Conservation (phyloP, 2,113 vertebrate genomes). For the Gnathonemus echidnorhynchus region DNA sequence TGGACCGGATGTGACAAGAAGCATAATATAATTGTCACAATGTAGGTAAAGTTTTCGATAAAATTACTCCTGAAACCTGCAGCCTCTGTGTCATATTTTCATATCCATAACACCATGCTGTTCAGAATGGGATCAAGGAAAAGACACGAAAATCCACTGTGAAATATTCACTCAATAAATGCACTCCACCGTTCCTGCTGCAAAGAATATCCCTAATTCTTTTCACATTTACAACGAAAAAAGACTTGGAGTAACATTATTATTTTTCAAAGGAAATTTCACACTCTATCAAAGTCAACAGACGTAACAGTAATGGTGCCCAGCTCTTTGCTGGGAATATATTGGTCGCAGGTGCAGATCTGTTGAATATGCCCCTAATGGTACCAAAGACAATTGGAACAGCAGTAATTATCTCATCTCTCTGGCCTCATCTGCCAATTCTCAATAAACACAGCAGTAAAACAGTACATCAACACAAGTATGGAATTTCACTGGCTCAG, state of each 20-base stretch:
- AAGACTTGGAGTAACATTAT: not conserved
- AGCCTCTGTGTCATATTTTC: not conserved
- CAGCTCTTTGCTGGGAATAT: conserved; percentile 68
- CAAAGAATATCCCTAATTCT: not conserved
- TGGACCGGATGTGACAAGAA: not conserved
- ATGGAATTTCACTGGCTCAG: not conserved
- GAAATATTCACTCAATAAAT: not conserved
- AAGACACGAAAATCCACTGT: not conserved
- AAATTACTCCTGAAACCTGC: not conserved
- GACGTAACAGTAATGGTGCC: conserved; percentile 56
- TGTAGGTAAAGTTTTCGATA: not conserved
- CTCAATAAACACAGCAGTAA: conserved; percentile 68
- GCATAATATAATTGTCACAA: not conserved
- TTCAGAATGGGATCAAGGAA: not conserved
- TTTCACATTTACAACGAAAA: not conserved
- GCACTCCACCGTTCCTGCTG: not conserved
- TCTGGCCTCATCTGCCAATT: conserved; percentile 68
- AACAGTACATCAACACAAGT: conserved; percentile 11
- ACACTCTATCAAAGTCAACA: conserved; percentile 62
- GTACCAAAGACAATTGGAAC: conserved; percentile 69
- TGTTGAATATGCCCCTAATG: conserved; percentile 69
- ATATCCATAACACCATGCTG: not conserved
- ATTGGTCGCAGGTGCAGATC: conserved; percentile 67
- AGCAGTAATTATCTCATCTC: conserved; percentile 68
- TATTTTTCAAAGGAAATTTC: conserved; percentile 1